Base-by-base conservation (phyloP, 2,888 invertebrate species). In the Orthosia incerta region DNA sequence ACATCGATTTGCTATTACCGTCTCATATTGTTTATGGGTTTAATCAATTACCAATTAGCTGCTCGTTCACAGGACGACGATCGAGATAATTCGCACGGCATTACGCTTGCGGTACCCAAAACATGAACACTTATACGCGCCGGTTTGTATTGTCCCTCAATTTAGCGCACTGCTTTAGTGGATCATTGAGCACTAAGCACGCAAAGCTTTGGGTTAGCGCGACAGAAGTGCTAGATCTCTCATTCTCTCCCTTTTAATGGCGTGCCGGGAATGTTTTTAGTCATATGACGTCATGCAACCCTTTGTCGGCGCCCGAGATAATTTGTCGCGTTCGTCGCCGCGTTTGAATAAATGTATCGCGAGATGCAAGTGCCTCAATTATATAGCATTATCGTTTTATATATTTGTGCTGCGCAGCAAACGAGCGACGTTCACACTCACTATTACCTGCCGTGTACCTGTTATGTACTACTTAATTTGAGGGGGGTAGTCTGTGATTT, bases 131-230 rank as follows among this genome's bases (percentile, higher is more conserved):
- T 75, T 69, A 65, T 64, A 64, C 67, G n/a, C 75, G 66, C 13
- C 20, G 70, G 77, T 77, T 79, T 68, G 68, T 78, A 86, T 88
- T 87, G 86, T 88, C 71, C 76, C 86, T 85, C 82, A 86, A 86
- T 86, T 85, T 85, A 79, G 72, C 87, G 79, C 80, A 63, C 78
- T 64, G 81, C 84, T 83, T 85, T 62, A 86, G 79, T 79, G 82
- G 80, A 86, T 86, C 86, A 87, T 87, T 87, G 86, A 85, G 79
- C 73, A 79, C 90, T 90, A 45, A 60, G 59, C 45, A 60, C 59
- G 91, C 92, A 94, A 93, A 93, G 94, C 94, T 93, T 93, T 93
- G 91, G 89, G 84, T 87, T 87, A 86, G 85, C 86, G 86, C 88
- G 79, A 78, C 77, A 83, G 87, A 89, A 91, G 90, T 89, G 89